phyloP scores from a whole-genome alignment of 2,888 invertebrate species.

The Acrobeloides nanus region DNA sequence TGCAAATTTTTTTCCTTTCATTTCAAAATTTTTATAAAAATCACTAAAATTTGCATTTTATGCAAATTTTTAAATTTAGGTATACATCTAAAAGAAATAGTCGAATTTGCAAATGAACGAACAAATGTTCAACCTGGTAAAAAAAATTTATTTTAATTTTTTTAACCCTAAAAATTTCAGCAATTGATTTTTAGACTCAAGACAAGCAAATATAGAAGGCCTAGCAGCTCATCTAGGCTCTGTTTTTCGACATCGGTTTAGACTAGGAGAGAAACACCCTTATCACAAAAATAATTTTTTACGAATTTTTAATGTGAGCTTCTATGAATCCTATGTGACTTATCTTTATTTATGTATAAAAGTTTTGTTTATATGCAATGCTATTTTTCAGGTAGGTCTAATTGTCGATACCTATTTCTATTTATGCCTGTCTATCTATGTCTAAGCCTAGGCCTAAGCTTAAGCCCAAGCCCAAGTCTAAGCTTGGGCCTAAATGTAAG shows the following conservation, averaged over 20 bases:
- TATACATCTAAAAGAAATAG: slow-evolving; percentile 51
- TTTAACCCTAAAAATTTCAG: slow-evolving; percentile 2
- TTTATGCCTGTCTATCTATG: background rate
- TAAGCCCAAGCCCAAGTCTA: no score
- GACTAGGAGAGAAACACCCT: slow-evolving; percentile 33
- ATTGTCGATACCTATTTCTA: background rate
- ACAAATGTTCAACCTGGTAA: slow-evolving; percentile 45
- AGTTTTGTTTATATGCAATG: slow-evolving; percentile 45
- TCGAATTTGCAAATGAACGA: slow-evolving; percentile 49
- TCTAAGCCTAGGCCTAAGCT: no score
- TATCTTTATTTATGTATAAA: slow-evolving; percentile 49
- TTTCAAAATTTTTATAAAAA: no score
- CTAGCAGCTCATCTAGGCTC: slow-evolving; percentile 47
- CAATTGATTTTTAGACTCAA: slow-evolving; percentile 5
- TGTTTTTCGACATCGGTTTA: slow-evolving; percentile 47
- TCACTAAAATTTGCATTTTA: no score
- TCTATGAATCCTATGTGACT: slow-evolving; percentile 51
- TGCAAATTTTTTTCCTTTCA: no score
- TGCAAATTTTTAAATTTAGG: no score
- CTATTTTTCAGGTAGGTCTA: slow-evolving; percentile 32
- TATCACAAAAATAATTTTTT: slow-evolving; percentile 39
- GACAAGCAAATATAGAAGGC: slow-evolving; percentile 26
- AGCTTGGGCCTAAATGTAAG: no score
- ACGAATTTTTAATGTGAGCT: slow-evolving; percentile 47
- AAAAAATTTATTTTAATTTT: slow-evolving; percentile 1